Evolutionary conservation across 2,888 invertebrate species (phyloP).

Genomic region (Autographa pulchrina): DNA sequence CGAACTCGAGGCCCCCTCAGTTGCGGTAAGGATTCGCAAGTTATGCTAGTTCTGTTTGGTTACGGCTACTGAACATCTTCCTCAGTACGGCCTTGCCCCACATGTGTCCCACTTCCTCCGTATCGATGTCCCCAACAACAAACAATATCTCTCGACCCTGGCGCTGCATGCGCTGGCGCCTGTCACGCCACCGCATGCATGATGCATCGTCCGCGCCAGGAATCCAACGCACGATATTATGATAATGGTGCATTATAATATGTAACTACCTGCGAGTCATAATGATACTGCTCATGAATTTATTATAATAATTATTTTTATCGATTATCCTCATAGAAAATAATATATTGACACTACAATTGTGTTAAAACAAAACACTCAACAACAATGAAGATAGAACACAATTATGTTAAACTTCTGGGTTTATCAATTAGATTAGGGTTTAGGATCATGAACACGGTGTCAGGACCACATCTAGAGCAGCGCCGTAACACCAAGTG

Average conservation of each 20-base stretch:
- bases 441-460: too few species aligned
- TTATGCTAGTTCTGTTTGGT: too few species aligned
- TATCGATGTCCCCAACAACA: conserved; percentile 16
- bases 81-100: not conserved
- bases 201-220: conserved; percentile 25
- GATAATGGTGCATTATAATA: conserved; percentile 7
- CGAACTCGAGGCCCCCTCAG: too few species aligned
- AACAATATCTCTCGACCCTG: conserved; percentile 5
- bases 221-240: conserved; percentile 32
- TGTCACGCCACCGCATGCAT: conserved; percentile 27
- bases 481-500: too few species aligned
- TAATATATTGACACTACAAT: too few species aligned
- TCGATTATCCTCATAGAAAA: not conserved
- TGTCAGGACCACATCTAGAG: too few species aligned
- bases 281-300: not conserved
- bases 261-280: not conserved
- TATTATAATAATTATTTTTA: not conserved
- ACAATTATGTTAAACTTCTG: too few species aligned
- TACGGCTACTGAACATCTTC: too few species aligned
- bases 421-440: too few species aligned
- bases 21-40: too few species aligned
- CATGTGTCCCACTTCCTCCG: conserved; percentile 29
- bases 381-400: too few species aligned
- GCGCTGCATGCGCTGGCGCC: conserved; percentile 38
- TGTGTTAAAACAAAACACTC: too few species aligned